Conservation (phyloP, 2,888 invertebrate genomes). For the Cremastobaeus sp. region DNA sequence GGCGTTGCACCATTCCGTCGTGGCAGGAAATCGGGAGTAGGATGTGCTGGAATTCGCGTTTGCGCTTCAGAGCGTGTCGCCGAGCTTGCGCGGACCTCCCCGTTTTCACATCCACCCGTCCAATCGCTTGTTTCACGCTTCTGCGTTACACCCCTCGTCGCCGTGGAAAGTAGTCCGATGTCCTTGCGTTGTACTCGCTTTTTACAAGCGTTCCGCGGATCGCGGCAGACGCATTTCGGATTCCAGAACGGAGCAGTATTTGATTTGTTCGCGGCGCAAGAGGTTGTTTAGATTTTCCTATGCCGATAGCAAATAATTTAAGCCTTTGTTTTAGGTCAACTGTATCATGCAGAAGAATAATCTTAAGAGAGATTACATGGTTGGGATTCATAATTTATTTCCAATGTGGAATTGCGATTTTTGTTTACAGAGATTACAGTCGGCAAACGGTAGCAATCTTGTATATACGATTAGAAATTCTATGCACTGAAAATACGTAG, state of each 20-base stretch:
- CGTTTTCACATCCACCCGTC: slow-evolving; percentile 26
- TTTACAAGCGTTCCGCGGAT: too few relatives aligned
- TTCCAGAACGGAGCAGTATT: slow-evolving; percentile 11
- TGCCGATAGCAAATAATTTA: slow-evolving; percentile 35
- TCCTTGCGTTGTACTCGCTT: slow-evolving; percentile 30
- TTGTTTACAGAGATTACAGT: slow-evolving; percentile 18
- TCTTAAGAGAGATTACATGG: slow-evolving; percentile 16
- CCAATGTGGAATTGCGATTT: slow-evolving; percentile 22
- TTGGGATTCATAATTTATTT: slow-evolving; percentile 28
- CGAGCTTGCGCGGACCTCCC: slow-evolving; percentile 53
- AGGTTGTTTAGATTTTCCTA: slow-evolving; percentile 34
- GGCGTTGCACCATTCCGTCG: slow-evolving; percentile 43
- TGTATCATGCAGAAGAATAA: slow-evolving; percentile 16
- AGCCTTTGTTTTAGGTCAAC: slow-evolving; percentile 40
- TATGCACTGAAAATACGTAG: too few relatives aligned
- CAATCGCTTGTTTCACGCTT: slow-evolving; percentile 36
- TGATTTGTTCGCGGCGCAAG: slow-evolving; percentile 37
- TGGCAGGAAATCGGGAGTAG: slow-evolving; percentile 34
- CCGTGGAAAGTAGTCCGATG: slow-evolving; percentile 48
- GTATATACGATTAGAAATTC: too few relatives aligned
- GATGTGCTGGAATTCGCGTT: slow-evolving; percentile 50
- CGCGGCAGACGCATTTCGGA: slow-evolving; percentile 33
- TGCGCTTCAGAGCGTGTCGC: slow-evolving; percentile 22
- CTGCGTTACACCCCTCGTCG: slow-evolving; percentile 55
- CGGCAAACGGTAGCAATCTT: too few relatives aligned